Conservation (phyloP, 2,888 invertebrate species). For the Ephialtes manifestator region DNA sequence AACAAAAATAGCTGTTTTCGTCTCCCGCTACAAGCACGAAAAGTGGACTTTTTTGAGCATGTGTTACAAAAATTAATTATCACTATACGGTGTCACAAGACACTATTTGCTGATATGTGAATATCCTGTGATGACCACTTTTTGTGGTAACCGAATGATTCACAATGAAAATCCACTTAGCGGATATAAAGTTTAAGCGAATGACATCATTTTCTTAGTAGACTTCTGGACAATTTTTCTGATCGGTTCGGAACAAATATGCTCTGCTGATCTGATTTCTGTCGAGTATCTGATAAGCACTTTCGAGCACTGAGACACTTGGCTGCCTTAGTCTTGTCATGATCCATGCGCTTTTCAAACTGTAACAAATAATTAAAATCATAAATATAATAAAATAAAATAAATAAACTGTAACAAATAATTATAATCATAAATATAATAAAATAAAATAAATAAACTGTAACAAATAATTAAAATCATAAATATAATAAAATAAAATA, state of each 20-base stretch:
- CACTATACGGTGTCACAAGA: not conserved
- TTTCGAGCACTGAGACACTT: constrained; percentile 87
- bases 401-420: constrained; percentile 75
- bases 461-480: constrained; percentile 59
- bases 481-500: not conserved
- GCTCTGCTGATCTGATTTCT: constrained; percentile 88
- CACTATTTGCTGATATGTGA: not conserved
- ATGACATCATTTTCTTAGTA: constrained; percentile 22
- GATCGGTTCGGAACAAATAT: constrained; percentile 89
- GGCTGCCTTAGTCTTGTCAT: constrained; percentile 89
- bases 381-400: not conserved
- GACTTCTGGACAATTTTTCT: constrained; percentile 87
- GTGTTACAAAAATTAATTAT: not conserved
- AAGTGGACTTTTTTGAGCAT: no score
- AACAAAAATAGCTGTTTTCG: no score
- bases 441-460: constrained; percentile 73
- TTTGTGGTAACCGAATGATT: not conserved
- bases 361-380: constrained; percentile 67
- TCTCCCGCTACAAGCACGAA: no score
- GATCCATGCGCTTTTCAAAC: constrained; percentile 88
- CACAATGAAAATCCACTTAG: constrained; percentile 15
- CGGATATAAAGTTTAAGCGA: not conserved
- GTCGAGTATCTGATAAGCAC: constrained; percentile 88
- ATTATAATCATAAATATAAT: not conserved
- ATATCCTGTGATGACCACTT: not conserved